phyloP scores from a whole-genome alignment of 2,888 invertebrate species.

The Polymixis lichenea region DNA sequence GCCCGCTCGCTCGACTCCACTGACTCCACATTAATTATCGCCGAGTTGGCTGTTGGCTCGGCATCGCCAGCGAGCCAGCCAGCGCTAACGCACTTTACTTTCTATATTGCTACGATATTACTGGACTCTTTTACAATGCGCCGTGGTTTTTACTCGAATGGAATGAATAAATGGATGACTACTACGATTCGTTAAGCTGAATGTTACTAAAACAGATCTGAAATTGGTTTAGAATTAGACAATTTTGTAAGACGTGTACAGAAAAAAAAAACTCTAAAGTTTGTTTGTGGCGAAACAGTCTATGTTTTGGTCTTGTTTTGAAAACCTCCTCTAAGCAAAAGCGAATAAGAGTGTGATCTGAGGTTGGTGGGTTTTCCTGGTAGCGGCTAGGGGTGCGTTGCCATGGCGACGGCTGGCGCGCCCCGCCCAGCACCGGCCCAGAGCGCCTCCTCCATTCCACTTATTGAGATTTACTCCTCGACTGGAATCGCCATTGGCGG shows the following conservation, averaged over 20 bases:
- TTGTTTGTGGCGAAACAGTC: slow-evolving; percentile 7
- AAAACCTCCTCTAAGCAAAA: slow-evolving; percentile 39
- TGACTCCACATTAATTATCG: slow-evolving; percentile 89
- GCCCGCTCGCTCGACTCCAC: slow-evolving; percentile 84
- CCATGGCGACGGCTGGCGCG: slow-evolving; percentile 84
- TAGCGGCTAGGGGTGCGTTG: slow-evolving; percentile 80
- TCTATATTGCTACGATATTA: slow-evolving; percentile 84
- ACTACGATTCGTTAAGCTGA: slow-evolving; percentile 37
- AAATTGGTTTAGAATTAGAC: slow-evolving; percentile 44
- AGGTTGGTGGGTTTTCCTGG: slow-evolving; percentile 70
- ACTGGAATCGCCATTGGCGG: slow-evolving; percentile 78
- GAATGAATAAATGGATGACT: slow-evolving; percentile 59
- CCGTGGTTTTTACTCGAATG: slow-evolving; percentile 64
- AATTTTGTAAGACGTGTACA: slow-evolving; percentile 34
- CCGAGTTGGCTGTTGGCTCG: slow-evolving; percentile 86
- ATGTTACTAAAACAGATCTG: slow-evolving; percentile 45
- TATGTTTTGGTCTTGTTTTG: slow-evolving; percentile 55
- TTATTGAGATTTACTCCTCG: slow-evolving; percentile 80
- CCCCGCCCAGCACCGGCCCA: slow-evolving; percentile 82
- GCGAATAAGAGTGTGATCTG: slow-evolving; percentile 61
- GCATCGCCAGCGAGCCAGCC: slow-evolving; percentile 73
- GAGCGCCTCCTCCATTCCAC: slow-evolving; percentile 76
- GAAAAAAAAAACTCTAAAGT: slow-evolving; percentile 12
- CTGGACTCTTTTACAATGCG: slow-evolving; percentile 72
- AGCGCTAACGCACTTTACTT: slow-evolving; percentile 88